Conservation (phyloP, 1,140 invertebrate species). For the Drosophila nannoptera region DNA sequence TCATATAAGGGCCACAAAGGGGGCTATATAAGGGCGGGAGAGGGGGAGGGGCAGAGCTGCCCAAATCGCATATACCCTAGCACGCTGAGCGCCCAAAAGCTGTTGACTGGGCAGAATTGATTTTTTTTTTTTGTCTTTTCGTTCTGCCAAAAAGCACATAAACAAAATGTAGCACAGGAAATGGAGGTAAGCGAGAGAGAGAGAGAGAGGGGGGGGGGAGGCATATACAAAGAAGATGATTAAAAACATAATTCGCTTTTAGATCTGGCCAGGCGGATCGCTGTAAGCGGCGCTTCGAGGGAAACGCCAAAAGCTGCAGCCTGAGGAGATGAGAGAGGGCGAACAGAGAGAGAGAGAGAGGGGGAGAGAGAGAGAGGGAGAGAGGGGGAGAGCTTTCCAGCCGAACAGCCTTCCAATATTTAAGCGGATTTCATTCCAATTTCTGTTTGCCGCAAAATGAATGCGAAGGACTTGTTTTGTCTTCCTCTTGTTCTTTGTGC, state of each 20-base stretch:
- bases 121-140: slow-evolving; percentile 7
- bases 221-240: slow-evolving; percentile 7
- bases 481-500: slow-evolving; percentile 15
- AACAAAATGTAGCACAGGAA: slow-evolving; percentile 24
- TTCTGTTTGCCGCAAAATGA: slow-evolving; percentile 12
- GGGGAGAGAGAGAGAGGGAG: not conserved
- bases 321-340: not conserved
- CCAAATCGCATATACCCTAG: not conserved
- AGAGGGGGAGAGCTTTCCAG: slow-evolving; percentile 7
- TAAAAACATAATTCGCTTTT: slow-evolving; percentile 2
- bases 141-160: slow-evolving; percentile 10
- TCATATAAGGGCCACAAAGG: too few species aligned
- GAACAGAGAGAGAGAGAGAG: not conserved
- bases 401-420: not conserved
- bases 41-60: too few species aligned
- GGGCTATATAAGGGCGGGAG: too few species aligned
- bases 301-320: slow-evolving; percentile 6
- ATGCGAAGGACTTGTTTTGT: slow-evolving; percentile 41
- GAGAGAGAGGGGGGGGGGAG: not conserved
- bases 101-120: slow-evolving; percentile 7
- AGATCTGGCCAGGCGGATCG: not conserved
- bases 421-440: slow-evolving; percentile 8
- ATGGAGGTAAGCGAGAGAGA: slow-evolving; percentile 1
- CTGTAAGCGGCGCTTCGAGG: slow-evolving; percentile 6
- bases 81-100: not conserved